Base-by-base conservation (phyloP, 2,797 vertebrate species). In the Uromys caudimaculatus region DNA sequence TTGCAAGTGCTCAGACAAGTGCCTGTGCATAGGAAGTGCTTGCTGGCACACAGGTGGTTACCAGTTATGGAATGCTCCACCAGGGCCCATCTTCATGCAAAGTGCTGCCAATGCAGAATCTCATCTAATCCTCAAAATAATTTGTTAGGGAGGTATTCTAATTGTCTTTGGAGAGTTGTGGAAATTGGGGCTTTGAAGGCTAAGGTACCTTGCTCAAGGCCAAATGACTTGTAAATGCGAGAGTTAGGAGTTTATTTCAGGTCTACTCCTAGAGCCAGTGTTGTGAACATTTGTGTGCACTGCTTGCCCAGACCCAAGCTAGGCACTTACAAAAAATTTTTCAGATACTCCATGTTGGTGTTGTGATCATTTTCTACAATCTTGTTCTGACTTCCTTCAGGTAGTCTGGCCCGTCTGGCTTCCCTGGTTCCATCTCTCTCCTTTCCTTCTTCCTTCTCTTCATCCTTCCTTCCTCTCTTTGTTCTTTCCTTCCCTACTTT, bases 81-180 rank as follows among this genome's bases (percentile, higher is more conserved):
- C 60, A 62, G 69, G 47, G 47, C 35, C 47, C 54, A 64, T 69
- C 64, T 64, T 77, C 58, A 52, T 29, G 44, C 7, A 58, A 75
- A 92, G 21, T 2, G 0, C 54, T 96, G 58, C 82, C 47, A 7
- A 73, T 35, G 19, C 19, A 94, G 60, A 84, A 75, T 95, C 47
- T 93, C 64, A 96, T 76, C 91, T 75, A 92, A 83, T 93, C 16
- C 47, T 91, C 73, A 62, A 62, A 90, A 89, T 60, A 87, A 75
- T 64, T 79, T 86, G 58, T 47, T 50, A 41, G 35, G 41, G 75
- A 76, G 14, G 35, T 54, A 35, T 79, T 78, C 41, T 47, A 86
- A 85, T 85, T 4, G 32, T 16, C 35, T 64, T 93, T 86, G 77
- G 60, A 92, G 60, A 95, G 56, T 83, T 56, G 21, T 94, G 76